Base-by-base conservation (phyloP, 1,140 invertebrate genomes). In the Galleria mellonella region DNA sequence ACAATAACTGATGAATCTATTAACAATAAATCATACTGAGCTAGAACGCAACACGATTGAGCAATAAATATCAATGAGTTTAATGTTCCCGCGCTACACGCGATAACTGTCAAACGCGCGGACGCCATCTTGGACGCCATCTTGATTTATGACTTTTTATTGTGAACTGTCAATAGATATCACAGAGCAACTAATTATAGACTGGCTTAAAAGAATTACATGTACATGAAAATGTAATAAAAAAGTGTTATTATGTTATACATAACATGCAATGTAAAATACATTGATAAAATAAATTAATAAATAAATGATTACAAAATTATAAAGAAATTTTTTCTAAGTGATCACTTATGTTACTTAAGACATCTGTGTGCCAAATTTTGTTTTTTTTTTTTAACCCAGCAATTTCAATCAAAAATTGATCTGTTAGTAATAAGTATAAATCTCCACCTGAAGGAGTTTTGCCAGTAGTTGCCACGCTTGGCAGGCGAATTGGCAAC, bases 61-160 rank as follows among this genome's bases (percentile, higher is more conserved):
- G 74, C 58, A 82, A 82, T 82, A 82, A 82, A 82, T 81, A 74
- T 76, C 72, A 78, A 78, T 82, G 68, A 78, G 59, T 75, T 72
- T 81, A 81, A 81, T 75, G 73, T 75, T 77, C 67, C 65, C 66
- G 67, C 64, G 62, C 65, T 59, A 79, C 75, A 76, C 62, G 71
- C 71, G 69, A 76, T 76, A 74, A 74, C 66, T 79, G 72, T 76
- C 69, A 66, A 62, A 56, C 64, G 42, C 49, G 32, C 45, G 55
- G 62, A 48, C 68, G 76, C 76, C 73, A 81, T 81, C 55, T 81
- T 77, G 73, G 65, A 46, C 59, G 62, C 64, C 72, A 72, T 70
- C 49, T 69, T 81, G 76, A 81, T 77, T 81, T 77, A 81, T 73
- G 66, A 68, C 65, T 45, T 64, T 75, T 71, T 60, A 57, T 69